Evolutionary conservation across 2,113 vertebrate genomes (phyloP), one percentile per base, ranked within the genome.

Genomic region (Stercorarius parasiticus): DNA sequence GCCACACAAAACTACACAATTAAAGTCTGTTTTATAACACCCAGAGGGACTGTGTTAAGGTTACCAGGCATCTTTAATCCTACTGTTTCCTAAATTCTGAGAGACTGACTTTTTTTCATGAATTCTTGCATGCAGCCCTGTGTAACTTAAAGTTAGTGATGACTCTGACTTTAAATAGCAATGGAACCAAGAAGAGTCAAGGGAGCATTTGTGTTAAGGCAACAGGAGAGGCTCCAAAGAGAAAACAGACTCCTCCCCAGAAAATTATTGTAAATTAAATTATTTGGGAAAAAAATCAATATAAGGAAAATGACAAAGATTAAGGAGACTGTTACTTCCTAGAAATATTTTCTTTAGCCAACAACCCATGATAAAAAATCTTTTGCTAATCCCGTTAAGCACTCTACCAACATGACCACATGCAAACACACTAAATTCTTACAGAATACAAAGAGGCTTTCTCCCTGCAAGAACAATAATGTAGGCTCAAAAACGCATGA

Each of bases 1-100:
- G 83, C 30, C 65, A 88, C 62, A 62, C 56, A 76, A 26, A 90
- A 40, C 53, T 85, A 72, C 82, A 93, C 49, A 87, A 90, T 82
- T 81, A 82, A 95, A 65, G 82, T n/a, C 92, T 96, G 87, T 90
- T 96, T 95, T 85, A n/a, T 80, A 93, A 88, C 49, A 88, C 78
- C 70, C 96, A 88, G 53, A 77, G 90, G 85, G 74, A 90, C 74
- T 21, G 45, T 70, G 85, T 62, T 96, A 95, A 82, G 82, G 93
- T 93, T 76, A 88, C 74, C 87, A 88, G 71, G 74, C 66, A 94
- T 69, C 71, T 85, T 74, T 88, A 95, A 96, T 77, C 71, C 45
- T 77, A 25, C 76, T 80, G 16, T 77, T 91, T 90, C 40, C 27
- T 82, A 65, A 61, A 1, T 88, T 94, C 78, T 90, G n/a, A 93